Percentiles rank a stretch among this genome's conserved stretches.
Evolutionary conservation across 2,888 invertebrate species (phyloP).

Genomic region (Smittia sp.): DNA sequence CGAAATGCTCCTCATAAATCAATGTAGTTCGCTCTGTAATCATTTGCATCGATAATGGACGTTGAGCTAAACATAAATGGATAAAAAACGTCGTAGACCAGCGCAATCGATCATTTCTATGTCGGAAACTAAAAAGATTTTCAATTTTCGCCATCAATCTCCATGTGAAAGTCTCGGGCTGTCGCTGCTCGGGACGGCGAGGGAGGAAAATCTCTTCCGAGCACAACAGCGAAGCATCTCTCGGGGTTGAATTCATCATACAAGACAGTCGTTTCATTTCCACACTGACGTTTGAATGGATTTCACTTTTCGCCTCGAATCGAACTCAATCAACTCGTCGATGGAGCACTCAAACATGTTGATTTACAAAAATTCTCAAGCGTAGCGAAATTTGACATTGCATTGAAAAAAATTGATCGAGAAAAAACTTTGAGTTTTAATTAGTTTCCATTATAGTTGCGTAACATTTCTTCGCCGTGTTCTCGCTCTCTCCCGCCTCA

Average conservation of each 20-base stretch:
- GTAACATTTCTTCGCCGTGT: slow-evolving; percentile 33
- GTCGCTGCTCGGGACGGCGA: not conserved
- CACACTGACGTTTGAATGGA: not conserved
- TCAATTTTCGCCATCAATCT: slow-evolving; percentile 3
- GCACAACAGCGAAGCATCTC: not conserved
- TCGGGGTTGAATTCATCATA: slow-evolving; percentile 15
- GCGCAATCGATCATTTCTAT: not conserved
- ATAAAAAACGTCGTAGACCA: not conserved
- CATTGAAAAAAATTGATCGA: not conserved
- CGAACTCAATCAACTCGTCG: no score
- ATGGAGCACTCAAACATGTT: no score
- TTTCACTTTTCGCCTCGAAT: not conserved
- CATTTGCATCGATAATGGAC: slow-evolving; percentile 21
- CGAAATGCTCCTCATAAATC: not conserved
- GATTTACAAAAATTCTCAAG: not conserved
- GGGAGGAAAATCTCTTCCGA: not conserved
- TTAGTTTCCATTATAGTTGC: slow-evolving; percentile 32
- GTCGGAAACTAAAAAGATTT: not conserved
- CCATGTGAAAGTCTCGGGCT: not conserved
- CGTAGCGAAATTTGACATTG: slow-evolving; percentile 4
- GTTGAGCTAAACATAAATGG: not conserved
- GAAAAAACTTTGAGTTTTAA: slow-evolving; percentile 30
- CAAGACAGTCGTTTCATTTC: slow-evolving; percentile 14
- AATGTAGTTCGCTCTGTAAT: not conserved
- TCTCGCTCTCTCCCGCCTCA: slow-evolving; percentile 6